Evolutionary conservation across 2,113 vertebrate genomes (phyloP), one percentile per base, ranked within the genome.

Genomic region (Clarias macrocephalus): DNA sequence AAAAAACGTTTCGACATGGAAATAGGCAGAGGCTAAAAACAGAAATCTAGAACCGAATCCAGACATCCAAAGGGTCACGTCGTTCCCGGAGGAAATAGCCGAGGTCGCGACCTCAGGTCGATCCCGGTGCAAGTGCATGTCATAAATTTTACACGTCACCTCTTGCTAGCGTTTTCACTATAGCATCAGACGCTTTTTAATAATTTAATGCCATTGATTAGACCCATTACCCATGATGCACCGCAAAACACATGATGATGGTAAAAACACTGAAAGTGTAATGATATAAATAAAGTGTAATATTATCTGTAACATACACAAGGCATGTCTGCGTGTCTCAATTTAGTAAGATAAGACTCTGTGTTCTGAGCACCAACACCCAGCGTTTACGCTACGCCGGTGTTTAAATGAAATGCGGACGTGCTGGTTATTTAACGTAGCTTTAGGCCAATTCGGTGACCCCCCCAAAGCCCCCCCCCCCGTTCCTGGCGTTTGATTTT

Each of bases 71-170:
- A 11, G 28, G 60, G 25, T 28, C 2, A 16, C 5, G 2, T 63
- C 6, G 7, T 59, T 75, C 19, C 68, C 42, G 48, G 19, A 63
- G 37, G 86, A 65, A 52, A 63, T 10, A 8, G 42, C 18, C 1
- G 6, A 76, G 80, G 86, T 76, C 86, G 19, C 33, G 80, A 76
- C 86, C 86, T 33, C 25, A 11, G 80, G 57, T 75, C 68, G 33
- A 82, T 83, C 7, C 33, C 68, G 28, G 30, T 18, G 62, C 48
- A 86, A 54, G 28, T 21, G 52, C 76, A 65, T 66, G 12, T 52
- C 37, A n/a, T 63, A 16, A 82, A 65, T 42, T 72, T 25, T 63
- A 25, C 33, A 33, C 6, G 37, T n/a, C 37, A 52, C 4, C 11
- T 28, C 52, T 28, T 13, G 21, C 30, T 65, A 48, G 21, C 11